Evolutionary conservation across 1,140 invertebrate genomes (phyloP), one percentile per base, ranked within the genome.

Genomic region (Augochlora pura): DNA sequence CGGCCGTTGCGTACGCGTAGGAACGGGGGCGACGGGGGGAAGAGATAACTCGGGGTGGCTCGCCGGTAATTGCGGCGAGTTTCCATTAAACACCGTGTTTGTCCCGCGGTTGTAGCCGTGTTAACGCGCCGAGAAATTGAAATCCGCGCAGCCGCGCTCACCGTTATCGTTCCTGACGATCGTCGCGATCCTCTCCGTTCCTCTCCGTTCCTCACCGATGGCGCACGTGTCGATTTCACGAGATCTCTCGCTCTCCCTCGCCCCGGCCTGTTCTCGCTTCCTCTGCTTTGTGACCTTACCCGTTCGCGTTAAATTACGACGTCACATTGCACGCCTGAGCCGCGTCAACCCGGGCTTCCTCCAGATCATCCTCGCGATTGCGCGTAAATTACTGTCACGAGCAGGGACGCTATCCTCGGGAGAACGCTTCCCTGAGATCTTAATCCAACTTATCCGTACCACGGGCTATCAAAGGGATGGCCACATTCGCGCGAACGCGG

Each of bases 221-320:
- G n/a, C 71, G 73, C 78, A 80, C 72, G 71, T 80, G 78, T 80
- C 73, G 78, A 80, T 80, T 81, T 49, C 65, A 18, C 54, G 60
- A 38, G 68, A 73, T 73, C 27, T 63, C 27, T 32, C 25, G 3
- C 6, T 62, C 52, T 21, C 54, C 21, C n/a, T n/a, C 18, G 1
- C 16, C 21, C 9, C 54, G 1, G 21, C 21, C 21, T 21, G 4
- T 54, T 25, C 27, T 27, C 5, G 14, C 25, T 62, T 39, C 64
- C 21, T 32, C 49, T 49, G 18, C 6, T 0, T n/a, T 9, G 59
- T 46, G 64, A 72, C 64, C 72, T 76, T 68, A 38, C 10, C 57
- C 10, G 23, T 65, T 69, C 67, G 66, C 54, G 75, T 69, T 68
- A 84, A 85, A 84, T 85, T 85, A 81, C 73, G 64, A 77, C 38